Conservation (phyloP, 2,113 vertebrate species). For the Myocastor coypus region DNA sequence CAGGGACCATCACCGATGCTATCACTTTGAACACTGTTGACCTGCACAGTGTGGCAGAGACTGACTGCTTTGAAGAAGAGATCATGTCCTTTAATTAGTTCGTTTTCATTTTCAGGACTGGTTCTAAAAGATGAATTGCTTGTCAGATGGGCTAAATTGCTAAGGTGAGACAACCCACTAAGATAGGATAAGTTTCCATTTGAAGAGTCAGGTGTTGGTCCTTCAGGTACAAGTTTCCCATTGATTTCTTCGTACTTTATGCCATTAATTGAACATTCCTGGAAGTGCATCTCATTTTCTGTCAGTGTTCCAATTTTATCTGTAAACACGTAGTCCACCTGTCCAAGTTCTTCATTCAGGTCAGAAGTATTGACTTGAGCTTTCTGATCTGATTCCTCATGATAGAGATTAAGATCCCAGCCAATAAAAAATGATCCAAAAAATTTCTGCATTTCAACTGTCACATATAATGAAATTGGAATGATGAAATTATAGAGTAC, state of each 20-base stretch:
- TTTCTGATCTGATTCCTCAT: slow-evolving; percentile 96
- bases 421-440: slow-evolving; percentile 98
- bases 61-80: slow-evolving; percentile 97
- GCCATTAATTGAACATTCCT: slow-evolving; percentile 97
- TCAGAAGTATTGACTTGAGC: slow-evolving; percentile 99
- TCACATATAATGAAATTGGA: slow-evolving; percentile 98
- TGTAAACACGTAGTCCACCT: slow-evolving; percentile 98
- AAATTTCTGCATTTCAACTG: slow-evolving; percentile 99
- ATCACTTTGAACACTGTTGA: slow-evolving; percentile 93
- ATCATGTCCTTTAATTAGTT: slow-evolving; percentile 89
- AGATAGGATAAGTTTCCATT: slow-evolving; percentile 86
- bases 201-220: slow-evolving; percentile 92
- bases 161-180: slow-evolving; percentile 70
- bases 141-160: slow-evolving; percentile 70
- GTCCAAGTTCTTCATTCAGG: slow-evolving; percentile 98
- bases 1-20: slow-evolving; percentile 89
- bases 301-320: slow-evolving; percentile 98
- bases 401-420: slow-evolving; percentile 99
- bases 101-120: slow-evolving; percentile 78
- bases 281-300: slow-evolving; percentile 99
- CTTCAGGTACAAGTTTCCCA: slow-evolving; percentile 94
- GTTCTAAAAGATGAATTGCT: slow-evolving; percentile 67
- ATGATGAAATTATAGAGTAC: slow-evolving; percentile 99
- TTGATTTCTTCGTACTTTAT: slow-evolving; percentile 97
- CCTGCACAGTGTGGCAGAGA: slow-evolving; percentile 98